These are phyloP conservation scores for Drosophila leontia DNA, from an alignment of 1,140 invertebrate genomes.

Conservation along the genomic window DNA sequence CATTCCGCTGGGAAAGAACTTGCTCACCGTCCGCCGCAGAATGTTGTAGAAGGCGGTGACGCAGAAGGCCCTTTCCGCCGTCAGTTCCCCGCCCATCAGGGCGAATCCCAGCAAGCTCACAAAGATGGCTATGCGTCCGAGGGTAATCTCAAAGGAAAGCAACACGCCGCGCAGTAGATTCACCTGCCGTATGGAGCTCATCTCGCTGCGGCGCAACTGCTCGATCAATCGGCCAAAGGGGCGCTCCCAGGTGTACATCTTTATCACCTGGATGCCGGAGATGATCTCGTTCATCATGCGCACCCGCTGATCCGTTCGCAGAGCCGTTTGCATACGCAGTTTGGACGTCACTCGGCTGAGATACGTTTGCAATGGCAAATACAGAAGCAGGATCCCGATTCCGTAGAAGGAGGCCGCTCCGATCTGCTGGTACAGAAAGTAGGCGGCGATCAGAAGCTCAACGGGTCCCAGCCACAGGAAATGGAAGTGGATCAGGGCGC, in stretches of 20 bases:
- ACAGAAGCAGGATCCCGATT: constrained; percentile 90
- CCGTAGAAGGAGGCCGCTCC: constrained; percentile 89
- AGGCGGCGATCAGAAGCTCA: constrained; percentile 87
- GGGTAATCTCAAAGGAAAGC: constrained; percentile 90
- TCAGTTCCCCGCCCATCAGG: constrained; percentile 86
- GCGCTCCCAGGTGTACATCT: constrained; percentile 95
- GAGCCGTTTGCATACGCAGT: constrained; percentile 88
- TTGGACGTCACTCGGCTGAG: constrained; percentile 89
- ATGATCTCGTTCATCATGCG: constrained; percentile 95
- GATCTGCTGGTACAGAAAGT: constrained; percentile 89
- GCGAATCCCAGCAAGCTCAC: constrained; percentile 91
- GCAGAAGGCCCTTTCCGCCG: constrained; percentile 90
- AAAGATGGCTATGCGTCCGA: constrained; percentile 91
- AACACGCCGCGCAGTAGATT: constrained; percentile 90
- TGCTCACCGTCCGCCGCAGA: constrained; percentile 89
- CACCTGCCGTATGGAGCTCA: constrained; percentile 87
- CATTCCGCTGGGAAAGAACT: constrained; percentile 88
- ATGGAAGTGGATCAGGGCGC: constrained; percentile 82
- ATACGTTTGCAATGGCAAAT: constrained; percentile 93
- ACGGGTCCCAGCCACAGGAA: constrained; percentile 86
- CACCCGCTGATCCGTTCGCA: constrained; percentile 92
- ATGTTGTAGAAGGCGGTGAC: constrained; percentile 90
- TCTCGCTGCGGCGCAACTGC: constrained; percentile 85
- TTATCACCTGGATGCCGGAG: constrained; percentile 92
- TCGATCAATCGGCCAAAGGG: constrained; percentile 89